Evolutionary conservation across 2,888 invertebrate species (phyloP).

Genomic region (Melanargia galathea): DNA sequence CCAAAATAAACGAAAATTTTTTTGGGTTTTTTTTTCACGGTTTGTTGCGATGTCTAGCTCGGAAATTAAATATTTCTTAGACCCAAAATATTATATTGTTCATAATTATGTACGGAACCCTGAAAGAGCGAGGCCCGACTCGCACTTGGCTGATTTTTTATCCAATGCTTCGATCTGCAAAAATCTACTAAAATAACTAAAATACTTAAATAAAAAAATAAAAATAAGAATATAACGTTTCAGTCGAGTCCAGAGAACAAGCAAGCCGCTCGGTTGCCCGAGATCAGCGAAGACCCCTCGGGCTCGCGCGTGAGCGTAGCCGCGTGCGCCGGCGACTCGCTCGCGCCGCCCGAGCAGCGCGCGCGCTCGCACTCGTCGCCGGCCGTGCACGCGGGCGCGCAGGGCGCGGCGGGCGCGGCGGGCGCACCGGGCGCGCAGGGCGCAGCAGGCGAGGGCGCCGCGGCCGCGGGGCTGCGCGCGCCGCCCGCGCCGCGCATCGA

Average conservation of each 20-base stretch:
- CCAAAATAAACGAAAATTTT: too few relatives aligned
- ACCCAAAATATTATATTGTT: too few relatives aligned
- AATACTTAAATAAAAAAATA: too few relatives aligned
- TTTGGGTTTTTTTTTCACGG: too few relatives aligned
- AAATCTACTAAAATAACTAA: too few relatives aligned
- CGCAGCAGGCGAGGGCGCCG: constrained; percentile 50
- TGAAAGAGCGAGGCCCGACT: too few relatives aligned
- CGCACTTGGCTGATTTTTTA: too few relatives aligned
- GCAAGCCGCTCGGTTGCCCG: constrained; percentile 79
- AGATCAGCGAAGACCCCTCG: constrained; percentile 77
- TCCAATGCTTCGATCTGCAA: too few relatives aligned
- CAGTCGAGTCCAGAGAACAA: constrained; percentile 84
- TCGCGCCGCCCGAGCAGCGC: constrained; percentile 64
- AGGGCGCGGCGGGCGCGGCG: constrained; percentile 31
- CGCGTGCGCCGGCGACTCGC: constrained; percentile 45
- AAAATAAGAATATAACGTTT: constrained; percentile 29
- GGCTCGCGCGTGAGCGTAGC: constrained; percentile 53
- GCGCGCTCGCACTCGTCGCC: constrained; percentile 73
- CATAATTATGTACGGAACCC: too few relatives aligned
- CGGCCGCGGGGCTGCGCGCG: constrained; percentile 22
- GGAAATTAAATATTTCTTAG: too few relatives aligned
- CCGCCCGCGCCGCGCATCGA: constrained; percentile 93
- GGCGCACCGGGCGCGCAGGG: constrained; percentile 87
- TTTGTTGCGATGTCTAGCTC: too few relatives aligned
- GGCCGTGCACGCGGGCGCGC: constrained; percentile 46